Base-by-base conservation (phyloP, 1,140 invertebrate genomes). In the Ylistrum balloti region DNA sequence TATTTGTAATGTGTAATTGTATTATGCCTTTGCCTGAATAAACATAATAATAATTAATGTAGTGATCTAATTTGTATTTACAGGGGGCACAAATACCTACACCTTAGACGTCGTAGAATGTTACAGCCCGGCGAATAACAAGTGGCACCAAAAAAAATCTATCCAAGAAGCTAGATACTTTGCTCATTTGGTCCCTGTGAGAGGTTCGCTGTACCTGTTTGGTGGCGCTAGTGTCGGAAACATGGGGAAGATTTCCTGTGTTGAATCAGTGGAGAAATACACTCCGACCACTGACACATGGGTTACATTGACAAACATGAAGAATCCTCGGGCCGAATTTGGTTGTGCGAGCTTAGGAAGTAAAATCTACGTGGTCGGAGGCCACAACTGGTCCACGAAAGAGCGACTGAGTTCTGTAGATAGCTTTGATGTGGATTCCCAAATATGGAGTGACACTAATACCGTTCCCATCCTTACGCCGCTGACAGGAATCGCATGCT, bases 221-320 rank as follows among this genome's bases (percentile, higher is more conserved):
- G 94, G 93, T 11, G 94, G 94, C 17, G 94, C 94, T 22, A 92
- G 93, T 15, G 88, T 94, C 11, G 91, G 92, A 34, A 17, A 33
- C n/a, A 86, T 88, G 33, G 93, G 92, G 11, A 87, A 86, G 17
- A 87, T 94, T 13, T 89, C 88, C 33, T 94, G 94, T 87, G 91
- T 93, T 9, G 91, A 92, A 35, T 38, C 88, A 20, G 90, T 94
- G 33, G 94, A 94, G 87, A 91, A 96, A 35, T 97, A 96, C 91
- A 88, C 97, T 86, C 96, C 96, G 2, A 94, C 96, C 0, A 94
- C 96, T 32, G 96, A 97, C 92, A 94, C 94, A 17, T 97, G 97
- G 97, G 96, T 96, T 17, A 96, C 96, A 92, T 94, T 97, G 93
- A 95, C 96, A 22, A 93, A 95, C 0, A 97, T 97, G 96, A 93